Conservation (phyloP, 2,113 vertebrate species). For the Ceyx melanurus region DNA sequence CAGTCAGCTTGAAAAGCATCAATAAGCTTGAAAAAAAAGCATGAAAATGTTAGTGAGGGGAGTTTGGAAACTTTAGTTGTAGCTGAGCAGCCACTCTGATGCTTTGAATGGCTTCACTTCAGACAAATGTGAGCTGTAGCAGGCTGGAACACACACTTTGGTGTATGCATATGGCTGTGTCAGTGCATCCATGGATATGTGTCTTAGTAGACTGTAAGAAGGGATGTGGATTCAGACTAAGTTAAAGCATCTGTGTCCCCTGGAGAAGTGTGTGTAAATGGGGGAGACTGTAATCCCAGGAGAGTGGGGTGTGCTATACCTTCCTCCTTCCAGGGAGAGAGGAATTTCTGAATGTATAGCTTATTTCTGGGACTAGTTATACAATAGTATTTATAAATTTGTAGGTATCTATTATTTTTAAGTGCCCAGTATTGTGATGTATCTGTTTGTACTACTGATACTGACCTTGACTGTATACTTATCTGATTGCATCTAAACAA, state of each 20-base stretch:
- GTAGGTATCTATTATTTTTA: neutral
- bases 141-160: neutral
- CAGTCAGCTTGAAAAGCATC: neutral
- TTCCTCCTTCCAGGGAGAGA: neutral
- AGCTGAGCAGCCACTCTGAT: neutral
- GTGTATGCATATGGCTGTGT: fast-evolving
- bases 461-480: neutral
- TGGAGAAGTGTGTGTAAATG: neutral
- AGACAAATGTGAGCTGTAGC: no score
- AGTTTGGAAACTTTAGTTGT: neutral
- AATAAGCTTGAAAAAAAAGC: neutral
- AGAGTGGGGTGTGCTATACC: neutral
- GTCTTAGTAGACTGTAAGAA: neutral
- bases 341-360: neutral
- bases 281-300: neutral
- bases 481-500: neutral
- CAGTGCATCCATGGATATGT: neutral
- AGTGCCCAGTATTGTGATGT: neutral
- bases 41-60: neutral
- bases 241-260: neutral
- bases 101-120: neutral
- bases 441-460: neutral
- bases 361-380: neutral
- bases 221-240: neutral
- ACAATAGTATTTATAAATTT: neutral